These are phyloP conservation scores for Ceratina japonica DNA, from an alignment of 1,140 invertebrate genomes.

Conservation along the genomic window DNA sequence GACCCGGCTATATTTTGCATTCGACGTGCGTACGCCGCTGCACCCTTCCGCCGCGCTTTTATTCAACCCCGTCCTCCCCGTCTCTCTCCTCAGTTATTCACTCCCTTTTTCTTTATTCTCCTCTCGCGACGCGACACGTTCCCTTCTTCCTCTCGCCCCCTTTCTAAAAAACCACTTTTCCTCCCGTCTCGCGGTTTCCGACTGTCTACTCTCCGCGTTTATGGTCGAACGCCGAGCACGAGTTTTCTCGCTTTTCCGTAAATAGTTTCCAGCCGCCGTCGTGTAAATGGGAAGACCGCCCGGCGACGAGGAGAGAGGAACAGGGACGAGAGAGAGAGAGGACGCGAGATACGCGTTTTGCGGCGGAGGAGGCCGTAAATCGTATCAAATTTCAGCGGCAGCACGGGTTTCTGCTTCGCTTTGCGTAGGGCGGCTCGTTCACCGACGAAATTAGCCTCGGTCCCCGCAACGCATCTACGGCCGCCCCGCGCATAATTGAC, in stretches of 20 bases:
- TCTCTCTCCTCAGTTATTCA: neutral
- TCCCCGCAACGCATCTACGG: neutral
- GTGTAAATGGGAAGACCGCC: constrained; percentile 22
- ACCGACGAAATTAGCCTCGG: neutral
- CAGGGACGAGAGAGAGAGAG: too few relatives aligned
- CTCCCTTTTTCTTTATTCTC: neutral
- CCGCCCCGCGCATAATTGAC: constrained; percentile 5
- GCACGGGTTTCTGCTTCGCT: neutral
- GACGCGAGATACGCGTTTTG: neutral
- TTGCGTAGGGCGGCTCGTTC: neutral
- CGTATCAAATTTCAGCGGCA: constrained; percentile 14
- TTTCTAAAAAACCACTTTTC: neutral
- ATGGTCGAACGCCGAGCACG: neutral
- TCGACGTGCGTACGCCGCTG: constrained; percentile 13
- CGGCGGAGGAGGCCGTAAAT: constrained; percentile 6
- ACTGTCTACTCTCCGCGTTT: neutral
- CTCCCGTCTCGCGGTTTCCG: neutral
- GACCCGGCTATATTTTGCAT: constrained; percentile 22
- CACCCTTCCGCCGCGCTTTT: neutral
- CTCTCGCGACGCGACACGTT: neutral
- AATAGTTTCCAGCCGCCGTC: constrained; percentile 13
- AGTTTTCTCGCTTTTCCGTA: constrained; percentile 14
- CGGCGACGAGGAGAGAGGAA: neutral
- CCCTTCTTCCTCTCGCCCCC: too few relatives aligned
- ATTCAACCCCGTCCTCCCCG: neutral